Percentiles rank a stretch among this genome's conserved stretches.
Conservation (phyloP, 2,113 vertebrate species). For the Apteryx mantelli region DNA sequence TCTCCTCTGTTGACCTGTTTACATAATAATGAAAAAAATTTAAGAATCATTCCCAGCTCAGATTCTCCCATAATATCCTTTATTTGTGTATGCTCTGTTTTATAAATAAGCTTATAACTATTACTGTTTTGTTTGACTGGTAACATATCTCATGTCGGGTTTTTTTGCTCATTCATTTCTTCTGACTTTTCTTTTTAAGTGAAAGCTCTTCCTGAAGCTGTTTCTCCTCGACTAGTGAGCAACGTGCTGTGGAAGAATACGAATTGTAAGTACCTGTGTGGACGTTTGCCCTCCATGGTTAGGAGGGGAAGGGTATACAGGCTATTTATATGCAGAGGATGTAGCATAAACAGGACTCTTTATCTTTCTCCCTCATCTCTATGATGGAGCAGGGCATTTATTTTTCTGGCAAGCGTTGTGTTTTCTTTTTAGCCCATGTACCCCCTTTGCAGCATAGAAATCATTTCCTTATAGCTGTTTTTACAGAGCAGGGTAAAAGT, state of each 20-base stretch:
- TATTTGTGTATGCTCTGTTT: neutral
- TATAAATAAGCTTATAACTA: neutral
- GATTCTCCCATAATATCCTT: neutral
- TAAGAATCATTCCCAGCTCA: neutral
- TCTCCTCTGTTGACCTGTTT: neutral
- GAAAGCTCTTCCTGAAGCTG: neutral
- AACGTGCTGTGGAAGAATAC: neutral
- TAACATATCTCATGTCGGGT: neutral
- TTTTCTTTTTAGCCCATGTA: conserved; percentile 39
- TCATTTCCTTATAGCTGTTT: conserved; percentile 32
- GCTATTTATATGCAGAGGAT: neutral
- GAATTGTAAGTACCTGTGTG: neutral
- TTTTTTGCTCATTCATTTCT: neutral
- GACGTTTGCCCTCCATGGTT: neutral
- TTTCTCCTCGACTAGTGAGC: neutral
- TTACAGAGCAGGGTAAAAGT: conserved; percentile 42
- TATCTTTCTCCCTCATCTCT: neutral
- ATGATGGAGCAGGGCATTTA: neutral
- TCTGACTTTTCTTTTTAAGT: neutral
- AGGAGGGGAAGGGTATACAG: neutral
- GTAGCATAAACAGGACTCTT: neutral
- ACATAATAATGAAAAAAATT: neutral
- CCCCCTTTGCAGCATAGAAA: conserved; percentile 3
- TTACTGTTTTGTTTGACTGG: neutral
- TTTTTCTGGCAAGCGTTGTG: conserved; percentile 36